Percentiles rank a stretch among this genome's conserved stretches.
Conservation (phyloP, 53 echinoderm and acorn worm genomes). For the Hippasteria phrygiana region DNA sequence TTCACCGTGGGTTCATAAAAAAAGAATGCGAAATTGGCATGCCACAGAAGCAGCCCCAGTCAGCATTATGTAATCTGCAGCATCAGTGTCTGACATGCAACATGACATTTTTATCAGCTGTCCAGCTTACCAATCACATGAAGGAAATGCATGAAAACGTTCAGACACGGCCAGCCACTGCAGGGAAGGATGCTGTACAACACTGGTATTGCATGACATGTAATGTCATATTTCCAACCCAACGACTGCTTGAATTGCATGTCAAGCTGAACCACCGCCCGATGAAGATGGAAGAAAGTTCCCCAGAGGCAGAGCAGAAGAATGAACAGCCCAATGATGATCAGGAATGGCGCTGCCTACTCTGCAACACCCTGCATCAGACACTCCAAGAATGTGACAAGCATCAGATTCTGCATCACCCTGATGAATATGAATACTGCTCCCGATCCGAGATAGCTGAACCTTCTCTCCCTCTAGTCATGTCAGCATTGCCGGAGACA, state of each 20-base stretch:
- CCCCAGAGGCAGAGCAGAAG: neutral
- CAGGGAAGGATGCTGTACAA: neutral
- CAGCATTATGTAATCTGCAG: neutral
- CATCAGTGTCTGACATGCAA: slow-evolving; percentile 3
- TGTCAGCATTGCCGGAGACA: slow-evolving; percentile 24
- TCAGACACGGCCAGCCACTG: neutral
- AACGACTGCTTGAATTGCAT: slow-evolving; percentile 45
- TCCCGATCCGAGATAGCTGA: slow-evolving; percentile 44
- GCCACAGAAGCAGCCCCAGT: neutral
- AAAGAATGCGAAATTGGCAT: neutral
- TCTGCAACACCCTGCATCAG: slow-evolving; percentile 50
- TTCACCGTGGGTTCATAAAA: slow-evolving; percentile 1
- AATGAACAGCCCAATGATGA: neutral
- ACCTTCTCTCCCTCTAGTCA: neutral
- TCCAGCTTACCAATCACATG: neutral
- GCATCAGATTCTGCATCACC: slow-evolving; percentile 33
- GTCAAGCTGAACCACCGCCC: slow-evolving; percentile 52
- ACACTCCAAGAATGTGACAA: slow-evolving; percentile 45
- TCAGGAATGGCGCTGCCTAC: slow-evolving; percentile 54
- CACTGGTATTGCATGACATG: slow-evolving; percentile 61
- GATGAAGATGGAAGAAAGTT: slow-evolving; percentile 16
- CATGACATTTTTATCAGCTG: neutral
- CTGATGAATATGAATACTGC: slow-evolving; percentile 59
- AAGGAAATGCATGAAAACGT: neutral
- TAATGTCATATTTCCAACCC: slow-evolving; percentile 52